Evolutionary conservation across 2,888 invertebrate species (phyloP).

Genomic region (Loripinus fragilis): DNA sequence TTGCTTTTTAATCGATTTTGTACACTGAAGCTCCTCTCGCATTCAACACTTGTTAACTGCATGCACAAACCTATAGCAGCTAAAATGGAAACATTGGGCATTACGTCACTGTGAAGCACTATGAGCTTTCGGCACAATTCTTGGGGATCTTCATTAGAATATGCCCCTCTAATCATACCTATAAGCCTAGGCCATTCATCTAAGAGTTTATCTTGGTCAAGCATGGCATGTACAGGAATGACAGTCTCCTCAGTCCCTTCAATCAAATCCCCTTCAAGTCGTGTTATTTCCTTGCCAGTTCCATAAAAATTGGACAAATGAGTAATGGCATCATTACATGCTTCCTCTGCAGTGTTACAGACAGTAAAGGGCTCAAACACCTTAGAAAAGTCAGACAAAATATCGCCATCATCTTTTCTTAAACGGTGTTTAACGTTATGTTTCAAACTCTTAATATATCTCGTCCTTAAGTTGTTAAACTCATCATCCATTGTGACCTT

Average conservation of each 20-base stretch:
- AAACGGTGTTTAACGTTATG: no score
- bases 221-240: neutral
- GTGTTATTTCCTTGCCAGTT: neutral
- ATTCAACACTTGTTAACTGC: neutral
- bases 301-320: neutral
- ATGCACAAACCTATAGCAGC: constrained; percentile 26
- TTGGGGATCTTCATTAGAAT: neutral
- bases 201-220: constrained; percentile 4
- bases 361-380: neutral
- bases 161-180: neutral
- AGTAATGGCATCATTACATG: neutral
- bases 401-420: neutral
- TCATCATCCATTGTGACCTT: neutral
- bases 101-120: neutral
- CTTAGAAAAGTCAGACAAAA: neutral
- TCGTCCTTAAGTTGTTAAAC: no score
- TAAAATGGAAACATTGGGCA: neutral
- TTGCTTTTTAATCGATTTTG: constrained; percentile 32
- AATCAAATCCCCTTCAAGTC: neutral
- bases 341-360: neutral
- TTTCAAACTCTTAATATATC: no score
- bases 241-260: constrained; percentile 5
- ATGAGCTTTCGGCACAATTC: neutral
- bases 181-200: constrained; percentile 9
- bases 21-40: constrained; percentile 24